Base-by-base conservation (phyloP, 92 coral and sea anemone species). In the Parazoanthus atlanticus region DNA sequence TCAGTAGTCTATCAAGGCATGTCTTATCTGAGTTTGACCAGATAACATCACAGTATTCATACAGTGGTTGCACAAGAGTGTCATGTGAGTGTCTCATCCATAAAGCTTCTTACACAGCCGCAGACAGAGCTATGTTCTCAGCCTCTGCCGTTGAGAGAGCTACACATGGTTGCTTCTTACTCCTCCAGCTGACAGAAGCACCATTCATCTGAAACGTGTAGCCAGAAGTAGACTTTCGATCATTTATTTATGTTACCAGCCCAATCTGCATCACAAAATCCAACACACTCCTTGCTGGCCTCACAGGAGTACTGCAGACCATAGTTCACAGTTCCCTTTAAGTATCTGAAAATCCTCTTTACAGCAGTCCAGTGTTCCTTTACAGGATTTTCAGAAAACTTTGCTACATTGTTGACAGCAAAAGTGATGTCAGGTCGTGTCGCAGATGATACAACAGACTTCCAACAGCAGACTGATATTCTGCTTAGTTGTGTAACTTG, bases 101-200 rank as follows among this genome's bases (percentile, higher is more conserved):
- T 26, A 93, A 23, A 71, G 95, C 90, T 81, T 93, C 93, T 91
- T 91, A 89, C 5, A 85, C 89, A 8, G 93, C 93, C 1, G 74
- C 58, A 40, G 95, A 70, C 76, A 91, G 54, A 54, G 84, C 70
- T 26, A 13, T 30, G 17, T 54, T 46, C 54, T 93, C 95, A 3
- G 93, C 95, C 36, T 90, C 95, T 4, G 92, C 93, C 0, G 93
- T 93, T 8, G 95, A 93, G 58, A 93, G 73, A 10, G 96, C 93
- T 43, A 93, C 91, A 86, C 93, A 93, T 28, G 89, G 56, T 75
- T 91, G 93, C 66, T 91, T 93, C 90, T 93, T 93, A 88, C 92
- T 91, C 89, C 92, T 85, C 93, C 95, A 93, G 91, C 95, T 93
- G 69, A 88, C 79, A 74, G 90, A 89, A 46, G 90, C 91, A 73